Evolutionary conservation across 2,888 invertebrate species (phyloP), one percentile per base, ranked within the genome.

Genomic region (Epinotia ramella): DNA sequence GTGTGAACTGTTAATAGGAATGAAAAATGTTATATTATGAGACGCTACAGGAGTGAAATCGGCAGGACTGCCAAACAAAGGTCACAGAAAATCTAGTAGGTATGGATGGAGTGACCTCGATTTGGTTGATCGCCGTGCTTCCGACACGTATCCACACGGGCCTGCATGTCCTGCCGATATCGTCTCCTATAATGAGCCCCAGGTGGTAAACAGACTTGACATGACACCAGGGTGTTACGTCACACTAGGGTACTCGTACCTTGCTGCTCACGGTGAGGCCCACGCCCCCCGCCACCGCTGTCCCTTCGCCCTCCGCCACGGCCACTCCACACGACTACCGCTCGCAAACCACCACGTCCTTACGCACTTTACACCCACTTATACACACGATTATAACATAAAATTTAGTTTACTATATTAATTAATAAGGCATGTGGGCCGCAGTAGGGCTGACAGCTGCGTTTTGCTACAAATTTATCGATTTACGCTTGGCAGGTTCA

Each of bases 241-340:
- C 53, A 68, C 53, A 68, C 77, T 78, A 57, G 11, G 11, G 78
- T 84, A n/a, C n/a, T n/a, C n/a, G n/a, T n/a, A 92, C 94, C 92
- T 94, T 94, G 86, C 92, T 94, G 88, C 88, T 91, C 94, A 94
- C 94, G 94, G 93, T 84, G 93, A 94, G 94, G 93, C 94, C 90
- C 85, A 89, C 91, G 92, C 93, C 93, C 86, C 89, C 93, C 93
- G 92, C 87, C 85, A 87, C 87, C 80, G 87, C 86, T 71, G 90
- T 84, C 81, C 85, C 87, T 83, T 93, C 94, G 79, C 88, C 87
- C 83, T 93, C 93, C 91, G 89, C 93, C 93, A 92, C 91, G 90
- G 91, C 92, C 89, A 88, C 82, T 81, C 82, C 81, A 81, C 84
- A 84, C 81, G 79, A 82, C 83, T 81, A 84, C 76, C 64, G 78